phyloP scores from a whole-genome alignment of 2,888 invertebrate species.

The Therioaphis trifolii region DNA sequence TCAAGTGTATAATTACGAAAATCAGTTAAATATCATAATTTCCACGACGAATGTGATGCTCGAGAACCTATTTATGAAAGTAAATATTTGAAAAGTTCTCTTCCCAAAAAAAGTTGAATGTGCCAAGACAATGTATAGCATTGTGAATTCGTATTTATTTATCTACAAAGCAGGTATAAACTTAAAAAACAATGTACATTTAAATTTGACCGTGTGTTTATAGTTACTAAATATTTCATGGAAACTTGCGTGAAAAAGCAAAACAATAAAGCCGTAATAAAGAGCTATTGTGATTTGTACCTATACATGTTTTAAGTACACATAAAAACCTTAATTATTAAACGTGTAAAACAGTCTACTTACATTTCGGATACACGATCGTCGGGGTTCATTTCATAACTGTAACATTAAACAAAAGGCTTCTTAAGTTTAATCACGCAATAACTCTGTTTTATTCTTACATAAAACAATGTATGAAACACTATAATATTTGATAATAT shows the following conservation, averaged over 20 bases:
- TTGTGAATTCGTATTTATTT: slow-evolving; percentile 10
- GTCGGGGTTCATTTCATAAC: slow-evolving; percentile 45
- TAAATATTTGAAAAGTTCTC: background rate
- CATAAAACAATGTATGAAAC: background rate
- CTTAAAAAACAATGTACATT: slow-evolving; percentile 2
- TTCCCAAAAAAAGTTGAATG: background rate
- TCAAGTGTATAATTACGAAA: no score
- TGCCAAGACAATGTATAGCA: background rate
- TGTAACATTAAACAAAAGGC: slow-evolving; percentile 27
- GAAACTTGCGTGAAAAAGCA: slow-evolving; percentile 27
- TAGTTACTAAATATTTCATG: slow-evolving; percentile 13
- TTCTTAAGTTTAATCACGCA: background rate
- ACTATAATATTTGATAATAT: background rate
- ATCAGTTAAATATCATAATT: no score
- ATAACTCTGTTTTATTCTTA: background rate
- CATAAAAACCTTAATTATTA: slow-evolving; percentile 25
- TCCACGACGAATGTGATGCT: no score
- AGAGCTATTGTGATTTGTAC: slow-evolving; percentile 2
- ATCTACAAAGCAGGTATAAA: background rate
- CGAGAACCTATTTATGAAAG: background rate
- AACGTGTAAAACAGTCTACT: background rate
- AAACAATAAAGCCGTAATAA: background rate
- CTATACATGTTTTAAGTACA: background rate
- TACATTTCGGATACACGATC: slow-evolving; percentile 50
- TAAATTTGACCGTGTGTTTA: slow-evolving; percentile 14